Base-by-base conservation (phyloP, 1,140 invertebrate genomes). In the Copidosoma floridanum region DNA sequence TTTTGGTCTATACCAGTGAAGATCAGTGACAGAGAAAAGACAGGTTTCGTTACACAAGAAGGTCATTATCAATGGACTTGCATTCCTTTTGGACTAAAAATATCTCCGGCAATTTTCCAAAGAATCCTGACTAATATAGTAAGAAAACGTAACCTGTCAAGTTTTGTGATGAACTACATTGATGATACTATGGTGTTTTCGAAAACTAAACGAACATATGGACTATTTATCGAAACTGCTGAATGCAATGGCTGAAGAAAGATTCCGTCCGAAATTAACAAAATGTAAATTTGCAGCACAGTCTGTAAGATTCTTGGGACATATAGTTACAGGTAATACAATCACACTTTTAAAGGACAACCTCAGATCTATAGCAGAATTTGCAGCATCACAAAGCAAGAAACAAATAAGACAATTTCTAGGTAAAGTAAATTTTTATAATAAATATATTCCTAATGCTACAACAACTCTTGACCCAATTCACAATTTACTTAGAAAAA, bases 1-100 rank as follows among this genome's bases (percentile, higher is more conserved):
- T 79, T 77, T 56, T 78, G 73, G 74, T 74, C 74, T n/a, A 76
- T 77, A 23, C 72, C 75, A 3, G 21, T 73, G 7, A 32, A 65
- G 48, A 63, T 67, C 23, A 44, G 69, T 65, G 71, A 78, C 54
- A 71, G 71, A 61, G 4, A 69, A 6, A 78, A 80, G 55, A 67
- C 65, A 5, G 68, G n/a, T n/a, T n/a, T n/a, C n/a, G n/a, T n/a
- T n/a, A n/a, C n/a, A n/a, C n/a, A n/a, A n/a, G n/a, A n/a, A n/a
- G n/a, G n/a, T n/a, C n/a, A n/a, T n/a, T n/a, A n/a, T n/a, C n/a
- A n/a, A n/a, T n/a, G n/a, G n/a, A n/a, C n/a, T n/a, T n/a, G n/a
- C n/a, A n/a, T n/a, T n/a, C n/a, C n/a, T n/a, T n/a, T n/a, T n/a
- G n/a, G n/a, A n/a, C n/a, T n/a, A n/a, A n/a, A n/a, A n/a, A n/a